These are phyloP conservation scores for Pristiophorus japonicus DNA, from an alignment of 2,113 vertebrate species.

Conservation along the genomic window DNA sequence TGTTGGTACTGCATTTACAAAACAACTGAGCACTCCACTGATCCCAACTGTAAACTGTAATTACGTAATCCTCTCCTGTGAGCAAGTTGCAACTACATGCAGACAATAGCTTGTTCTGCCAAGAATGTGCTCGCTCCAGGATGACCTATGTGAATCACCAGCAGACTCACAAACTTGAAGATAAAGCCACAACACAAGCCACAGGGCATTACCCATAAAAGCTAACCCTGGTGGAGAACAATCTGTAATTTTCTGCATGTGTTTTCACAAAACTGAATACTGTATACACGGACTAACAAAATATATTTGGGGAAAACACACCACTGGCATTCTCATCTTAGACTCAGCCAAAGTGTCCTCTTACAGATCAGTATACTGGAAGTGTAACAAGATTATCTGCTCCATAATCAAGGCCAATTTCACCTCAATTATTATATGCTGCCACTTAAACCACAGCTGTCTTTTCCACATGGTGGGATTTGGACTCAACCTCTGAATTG, in stretches of 20 bases:
- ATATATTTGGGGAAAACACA: background rate
- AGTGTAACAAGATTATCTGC: background rate
- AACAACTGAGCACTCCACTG: background rate
- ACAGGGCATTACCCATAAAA: background rate
- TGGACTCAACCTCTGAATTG: too few species aligned
- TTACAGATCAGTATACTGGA: background rate
- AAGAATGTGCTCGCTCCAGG: background rate
- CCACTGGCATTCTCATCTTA: background rate
- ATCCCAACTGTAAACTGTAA: background rate
- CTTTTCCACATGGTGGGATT: too few species aligned
- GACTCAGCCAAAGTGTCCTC: background rate
- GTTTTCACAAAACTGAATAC: background rate
- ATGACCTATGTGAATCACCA: background rate
- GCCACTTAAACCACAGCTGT: too few species aligned
- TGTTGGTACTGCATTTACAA: background rate
- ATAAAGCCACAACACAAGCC: background rate
- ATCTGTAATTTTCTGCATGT: constrained; percentile 7
- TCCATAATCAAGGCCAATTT: background rate
- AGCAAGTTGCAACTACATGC: background rate
- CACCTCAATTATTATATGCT: too few species aligned
- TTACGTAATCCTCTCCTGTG: background rate
- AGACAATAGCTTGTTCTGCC: background rate
- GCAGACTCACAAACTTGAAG: background rate
- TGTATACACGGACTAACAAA: background rate
- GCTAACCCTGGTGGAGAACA: background rate